Conservation (phyloP, 2,888 invertebrate genomes). For the Drosophila cracens region DNA sequence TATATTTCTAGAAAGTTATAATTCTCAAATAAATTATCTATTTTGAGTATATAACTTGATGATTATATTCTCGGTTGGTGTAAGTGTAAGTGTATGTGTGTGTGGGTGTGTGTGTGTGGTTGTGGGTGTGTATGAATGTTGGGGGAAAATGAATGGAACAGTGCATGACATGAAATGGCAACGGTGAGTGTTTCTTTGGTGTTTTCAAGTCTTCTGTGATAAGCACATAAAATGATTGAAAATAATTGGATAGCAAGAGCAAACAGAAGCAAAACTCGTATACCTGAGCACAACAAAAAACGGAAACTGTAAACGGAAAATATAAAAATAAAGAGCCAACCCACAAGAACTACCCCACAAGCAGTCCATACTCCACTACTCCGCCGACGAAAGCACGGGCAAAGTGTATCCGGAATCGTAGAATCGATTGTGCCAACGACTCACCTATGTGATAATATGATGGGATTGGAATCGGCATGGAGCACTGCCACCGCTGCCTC, state of each 20-base stretch:
- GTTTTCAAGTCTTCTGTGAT: conserved; percentile 84
- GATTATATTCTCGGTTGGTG: conserved; percentile 6
- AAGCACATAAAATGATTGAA: conserved; percentile 74
- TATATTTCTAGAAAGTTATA: background rate
- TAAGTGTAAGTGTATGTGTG: conserved; percentile 7
- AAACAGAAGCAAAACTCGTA: conserved; percentile 79
- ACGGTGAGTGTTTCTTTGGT: conserved; percentile 75
- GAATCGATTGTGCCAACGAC: conserved; percentile 63
- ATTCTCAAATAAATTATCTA: background rate
- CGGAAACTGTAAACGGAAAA: background rate
- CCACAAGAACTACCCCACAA: conserved; percentile 63
- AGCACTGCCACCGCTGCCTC: conserved; percentile 95
- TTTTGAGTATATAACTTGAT: background rate
- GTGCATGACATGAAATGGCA: conserved; percentile 75
- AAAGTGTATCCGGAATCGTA: conserved; percentile 65
- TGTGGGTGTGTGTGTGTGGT: conserved; percentile 2
- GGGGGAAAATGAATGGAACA: conserved; percentile 60
- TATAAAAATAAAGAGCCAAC: conserved; percentile 33
- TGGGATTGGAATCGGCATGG: conserved; percentile 93
- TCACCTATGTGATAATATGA: conserved; percentile 94
- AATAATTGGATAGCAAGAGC: conserved; percentile 67
- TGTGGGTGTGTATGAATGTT: conserved; percentile 24
- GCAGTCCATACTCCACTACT: conserved; percentile 82
- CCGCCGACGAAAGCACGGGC: conserved; percentile 86
- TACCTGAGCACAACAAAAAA: conserved; percentile 63